Conservation (phyloP, 2,888 invertebrate species). For the Caradrina clavipalpis region DNA sequence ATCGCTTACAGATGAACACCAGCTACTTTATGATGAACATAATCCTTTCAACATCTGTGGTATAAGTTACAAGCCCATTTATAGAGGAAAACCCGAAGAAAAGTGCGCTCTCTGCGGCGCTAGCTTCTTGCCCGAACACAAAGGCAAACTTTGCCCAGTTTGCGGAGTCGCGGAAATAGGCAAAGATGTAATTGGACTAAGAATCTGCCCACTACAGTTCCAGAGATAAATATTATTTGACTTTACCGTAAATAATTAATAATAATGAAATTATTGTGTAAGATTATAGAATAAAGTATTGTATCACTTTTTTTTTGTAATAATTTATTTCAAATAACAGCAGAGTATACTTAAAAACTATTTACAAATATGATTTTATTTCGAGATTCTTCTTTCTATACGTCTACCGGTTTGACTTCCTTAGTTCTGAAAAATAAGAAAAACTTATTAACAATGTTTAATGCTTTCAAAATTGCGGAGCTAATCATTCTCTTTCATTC, state of each 20-base stretch:
- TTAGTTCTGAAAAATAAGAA: conserved; percentile 69
- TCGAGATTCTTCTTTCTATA: conserved; percentile 65
- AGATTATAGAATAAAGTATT: conserved; percentile 68
- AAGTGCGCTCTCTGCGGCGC: conserved; percentile 98
- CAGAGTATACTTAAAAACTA: conserved; percentile 38
- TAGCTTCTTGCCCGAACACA: conserved; percentile 96
- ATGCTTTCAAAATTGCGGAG: background rate
- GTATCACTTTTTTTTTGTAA: conserved; percentile 60
- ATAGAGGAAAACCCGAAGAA: conserved; percentile 98
- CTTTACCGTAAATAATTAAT: conserved; percentile 49
- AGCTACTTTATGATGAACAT: conserved; percentile 98
- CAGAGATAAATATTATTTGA: conserved; percentile 79
- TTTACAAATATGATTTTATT: conserved; percentile 28
- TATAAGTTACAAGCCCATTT: conserved; percentile 97
- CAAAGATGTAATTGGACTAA: conserved; percentile 96
- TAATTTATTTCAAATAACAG: conserved; percentile 62
- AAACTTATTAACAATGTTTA: background rate
- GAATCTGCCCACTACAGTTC: conserved; percentile 93
- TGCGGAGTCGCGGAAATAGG: conserved; percentile 98
- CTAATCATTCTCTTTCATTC: background rate
- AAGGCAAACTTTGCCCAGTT: conserved; percentile 96
- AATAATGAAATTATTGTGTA: conserved; percentile 62
- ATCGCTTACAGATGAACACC: conserved; percentile 96
- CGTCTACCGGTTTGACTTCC: conserved; percentile 72
- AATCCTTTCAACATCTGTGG: conserved; percentile 99